A percentile compares a stretch with the other conserved stretches of the same genome.
phyloP scores from a whole-genome alignment of 2,113 vertebrate genomes.

The Spilogale gracilis region DNA sequence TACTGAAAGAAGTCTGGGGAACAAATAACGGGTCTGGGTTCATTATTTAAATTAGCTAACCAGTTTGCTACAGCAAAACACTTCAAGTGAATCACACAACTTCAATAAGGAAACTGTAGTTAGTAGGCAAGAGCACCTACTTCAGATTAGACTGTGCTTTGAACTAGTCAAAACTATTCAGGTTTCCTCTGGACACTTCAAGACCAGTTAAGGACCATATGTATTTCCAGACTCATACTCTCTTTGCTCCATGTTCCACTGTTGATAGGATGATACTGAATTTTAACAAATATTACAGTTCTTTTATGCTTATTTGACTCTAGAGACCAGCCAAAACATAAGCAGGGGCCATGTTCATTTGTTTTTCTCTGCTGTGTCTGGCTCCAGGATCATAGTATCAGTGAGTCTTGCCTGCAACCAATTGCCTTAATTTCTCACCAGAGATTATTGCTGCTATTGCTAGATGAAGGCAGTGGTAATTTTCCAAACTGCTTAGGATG shows the following conservation, averaged over 20 bases:
- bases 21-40: slow-evolving; percentile 48
- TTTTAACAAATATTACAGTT: background rate
- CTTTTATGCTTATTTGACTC: background rate
- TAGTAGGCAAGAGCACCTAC: slow-evolving; percentile 22
- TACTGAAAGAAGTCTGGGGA: slow-evolving; percentile 58
- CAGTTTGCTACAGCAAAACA: slow-evolving; percentile 58
- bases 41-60: slow-evolving; percentile 68
- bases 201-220: background rate
- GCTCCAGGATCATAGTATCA: background rate
- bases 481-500: slow-evolving; percentile 36
- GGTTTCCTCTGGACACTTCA: slow-evolving; percentile 39
- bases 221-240: background rate
- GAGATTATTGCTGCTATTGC: slow-evolving; percentile 8
- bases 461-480: slow-evolving; percentile 48
- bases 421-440: slow-evolving; percentile 61
- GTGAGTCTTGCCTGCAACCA: slow-evolving; percentile 27
- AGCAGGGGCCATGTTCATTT: background rate
- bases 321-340: background rate
- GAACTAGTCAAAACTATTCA: slow-evolving; percentile 1
- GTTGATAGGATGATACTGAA: background rate
- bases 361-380: slow-evolving; percentile 32
- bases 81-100: slow-evolving; percentile 55
- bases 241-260: background rate
- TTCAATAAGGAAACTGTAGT: slow-evolving; percentile 31
- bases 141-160: slow-evolving; percentile 30